Base-by-base conservation (phyloP, 2,888 invertebrate genomes). In the Colostygia pectinataria region DNA sequence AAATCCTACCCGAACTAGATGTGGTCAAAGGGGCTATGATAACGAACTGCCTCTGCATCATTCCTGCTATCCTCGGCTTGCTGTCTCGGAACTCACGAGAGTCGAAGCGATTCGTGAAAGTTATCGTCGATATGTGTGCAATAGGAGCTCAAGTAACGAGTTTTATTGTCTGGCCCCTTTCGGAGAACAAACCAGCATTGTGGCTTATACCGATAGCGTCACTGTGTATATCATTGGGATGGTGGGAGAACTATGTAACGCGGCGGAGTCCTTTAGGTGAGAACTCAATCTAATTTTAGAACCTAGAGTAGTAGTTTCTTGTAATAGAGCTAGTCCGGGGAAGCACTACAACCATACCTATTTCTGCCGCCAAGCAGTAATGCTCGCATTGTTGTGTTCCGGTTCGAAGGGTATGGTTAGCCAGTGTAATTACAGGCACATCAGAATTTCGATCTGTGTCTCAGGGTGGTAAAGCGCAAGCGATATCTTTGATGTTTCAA, bases 171-270 rank as follows among this genome's bases (percentile, higher is more conserved):
- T 98, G 97, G 97, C 97, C 98, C n/a, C 82, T 96, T 43, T 87
- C 95, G 52, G 94, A 96, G 74, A 93, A 93, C 56, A 93, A 93
- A 55, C 93, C 94, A 0, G 93, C 93, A 40, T 80, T 97, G 27
- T 97, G 96, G 96, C 91, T 97, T 32, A 96, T 99, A 63, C 98
- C 98, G 0, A 90, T 97, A 0, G 92, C 97, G 0, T 92, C 97
- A 25, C 81, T 97, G 43, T 92, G 98, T 66, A 95, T 97, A 57
- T 99, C 99, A 0, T 92, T 97, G 27, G 97, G 97, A 14, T 99
- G 98, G 98, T 99, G 99, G 99, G 99, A 99, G 83, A 99, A 99
- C 83, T 99, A 97, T 75, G 96, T 98, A 0, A 95, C 96, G 48
- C 92, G 93, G 48, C 93, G 96, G 66, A 97, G 98, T 46, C 95